These are phyloP conservation scores for Penaeus japonicus DNA, from an alignment of 1,140 invertebrate species.

Conservation along the genomic window DNA sequence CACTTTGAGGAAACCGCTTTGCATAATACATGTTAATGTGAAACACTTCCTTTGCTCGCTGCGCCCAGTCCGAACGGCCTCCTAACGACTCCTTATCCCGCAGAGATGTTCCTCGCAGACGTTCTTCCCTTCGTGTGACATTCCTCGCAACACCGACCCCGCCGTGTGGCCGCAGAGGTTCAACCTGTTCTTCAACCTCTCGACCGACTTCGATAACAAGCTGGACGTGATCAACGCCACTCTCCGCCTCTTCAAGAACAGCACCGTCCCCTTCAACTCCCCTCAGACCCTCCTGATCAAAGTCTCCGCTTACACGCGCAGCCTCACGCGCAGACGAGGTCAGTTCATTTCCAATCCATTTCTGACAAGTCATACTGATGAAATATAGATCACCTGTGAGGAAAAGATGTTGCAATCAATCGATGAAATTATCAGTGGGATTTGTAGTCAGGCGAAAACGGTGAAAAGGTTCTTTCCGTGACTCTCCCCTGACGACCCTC, in stretches of 20 bases:
- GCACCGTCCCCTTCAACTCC: constrained; percentile 7
- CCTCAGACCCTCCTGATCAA: constrained; percentile 31
- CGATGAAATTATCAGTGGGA: not conserved
- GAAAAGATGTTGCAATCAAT: not conserved
- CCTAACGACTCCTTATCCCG: not conserved
- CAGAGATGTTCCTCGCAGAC: constrained; percentile 56
- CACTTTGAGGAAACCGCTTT: no score
- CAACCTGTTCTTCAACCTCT: constrained; percentile 58
- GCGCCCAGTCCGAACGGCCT: no score
- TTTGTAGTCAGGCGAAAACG: not conserved
- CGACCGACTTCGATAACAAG: constrained; percentile 36
- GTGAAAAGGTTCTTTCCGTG: no score
- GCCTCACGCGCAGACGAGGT: constrained; percentile 48
- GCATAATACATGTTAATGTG: no score
- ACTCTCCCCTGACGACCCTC: not conserved
- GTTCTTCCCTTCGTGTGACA: constrained; percentile 50
- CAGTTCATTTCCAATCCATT: not conserved
- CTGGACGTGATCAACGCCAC: constrained; percentile 52
- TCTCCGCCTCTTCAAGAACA: constrained; percentile 52
- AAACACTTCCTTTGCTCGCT: no score
- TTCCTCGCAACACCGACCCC: constrained; percentile 40
- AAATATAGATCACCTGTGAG: no score
- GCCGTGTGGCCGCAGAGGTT: constrained; percentile 40
- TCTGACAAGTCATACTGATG: no score
- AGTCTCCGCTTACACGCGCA: constrained; percentile 40